Evolutionary conservation across 2,888 invertebrate genomes (phyloP), one percentile per base, ranked within the genome.

Genomic region (Diarsia dahlii): DNA sequence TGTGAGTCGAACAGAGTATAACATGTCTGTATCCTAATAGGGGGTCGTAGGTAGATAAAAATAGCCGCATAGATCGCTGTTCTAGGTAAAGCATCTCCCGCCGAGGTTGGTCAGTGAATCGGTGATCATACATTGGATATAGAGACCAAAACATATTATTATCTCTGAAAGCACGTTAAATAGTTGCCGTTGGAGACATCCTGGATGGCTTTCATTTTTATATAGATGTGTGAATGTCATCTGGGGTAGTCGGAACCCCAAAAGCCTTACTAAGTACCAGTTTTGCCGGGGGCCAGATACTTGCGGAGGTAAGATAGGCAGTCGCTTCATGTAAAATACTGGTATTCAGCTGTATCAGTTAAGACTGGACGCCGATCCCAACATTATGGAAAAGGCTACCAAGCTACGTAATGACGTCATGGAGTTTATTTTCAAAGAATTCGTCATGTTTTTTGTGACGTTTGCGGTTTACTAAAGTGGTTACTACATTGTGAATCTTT

Each of bases 401-500:
- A 23, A 58, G 15, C 23, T 28, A 28, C 56, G 15, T 28, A 58
- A 58, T 58, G 58, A 58, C 3, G 15, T 15, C 15, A 28, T 58
- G 28, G 28, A 58, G 8, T 58, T 58, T 58, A 15, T 56, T 20
- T 56, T 23, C 6, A 28, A 58, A 15, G 56, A 45, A 63, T 13
- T 6, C 6, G 34, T 23, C 10, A 52, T 20, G 2, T 20, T 52
- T 52, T 39, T 39, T 63, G 63, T 23, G 28, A 28, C 3, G 48
- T 34, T 34, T 74, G 74, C 20, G 54, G 63, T 74, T 63, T 20
- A 23, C n/a, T 5, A 52, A 46, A 45, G 15, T 8, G n/a, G 9
- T 56, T 60, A 9, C 23, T 39, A 28, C 6, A 23, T 52, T 18
- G 34, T 54, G 54, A 46, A 46, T 63, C 46, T 15, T n/a, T 20